phyloP scores from a whole-genome alignment of 2,113 vertebrate species.

The Conger conger region DNA sequence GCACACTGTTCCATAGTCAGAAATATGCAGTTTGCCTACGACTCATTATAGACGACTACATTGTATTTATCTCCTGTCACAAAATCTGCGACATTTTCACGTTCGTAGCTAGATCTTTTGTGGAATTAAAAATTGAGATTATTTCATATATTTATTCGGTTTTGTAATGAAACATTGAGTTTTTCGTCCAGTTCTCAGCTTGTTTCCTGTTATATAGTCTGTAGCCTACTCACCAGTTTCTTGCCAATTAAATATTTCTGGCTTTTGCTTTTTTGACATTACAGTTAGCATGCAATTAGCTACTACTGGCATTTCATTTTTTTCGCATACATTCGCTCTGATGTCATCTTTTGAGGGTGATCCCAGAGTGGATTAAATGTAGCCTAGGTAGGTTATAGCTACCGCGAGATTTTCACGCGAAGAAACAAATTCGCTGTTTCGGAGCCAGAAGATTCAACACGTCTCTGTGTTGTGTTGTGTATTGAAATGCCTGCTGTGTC shows the following conservation, averaged over 20 bases:
- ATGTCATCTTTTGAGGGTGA: neutral
- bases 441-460: neutral
- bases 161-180: neutral
- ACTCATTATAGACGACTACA: neutral
- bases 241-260: neutral
- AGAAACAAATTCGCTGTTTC: neutral
- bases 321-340: neutral
- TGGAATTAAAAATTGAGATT: neutral
- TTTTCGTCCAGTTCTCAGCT: neutral
- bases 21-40: neutral
- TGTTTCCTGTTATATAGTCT: neutral
- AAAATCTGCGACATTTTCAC: neutral
- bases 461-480: neutral
- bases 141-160: neutral
- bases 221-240: no score
- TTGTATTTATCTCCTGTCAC: no score
- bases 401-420: no score
- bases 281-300: neutral
- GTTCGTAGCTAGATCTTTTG: neutral
- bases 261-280: neutral
- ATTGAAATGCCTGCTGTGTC: neutral
- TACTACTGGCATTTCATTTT: neutral
- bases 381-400: no score
- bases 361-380: neutral
- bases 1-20: neutral